These are phyloP conservation scores for Iphiclides podalirius DNA, from an alignment of 2,888 invertebrate species.

Conservation along the genomic window DNA sequence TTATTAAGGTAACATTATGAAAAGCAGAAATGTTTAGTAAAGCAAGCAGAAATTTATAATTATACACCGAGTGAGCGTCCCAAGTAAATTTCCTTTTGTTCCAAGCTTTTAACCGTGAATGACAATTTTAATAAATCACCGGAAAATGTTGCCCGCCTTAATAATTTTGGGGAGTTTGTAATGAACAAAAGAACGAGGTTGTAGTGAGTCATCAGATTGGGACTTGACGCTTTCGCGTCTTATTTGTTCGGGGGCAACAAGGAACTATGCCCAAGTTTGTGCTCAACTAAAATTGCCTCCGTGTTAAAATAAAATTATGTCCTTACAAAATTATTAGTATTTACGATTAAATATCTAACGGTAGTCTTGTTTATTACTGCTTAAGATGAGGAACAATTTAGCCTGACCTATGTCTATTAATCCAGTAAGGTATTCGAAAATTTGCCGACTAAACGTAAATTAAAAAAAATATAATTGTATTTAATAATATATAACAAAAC, in stretches of 20 bases:
- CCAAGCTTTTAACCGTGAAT: conserved; percentile 22
- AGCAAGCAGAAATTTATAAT: conserved; percentile 26
- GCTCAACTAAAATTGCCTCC: conserved; percentile 11
- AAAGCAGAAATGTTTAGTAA: conserved; percentile 21
- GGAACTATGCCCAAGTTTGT: conserved; percentile 33
- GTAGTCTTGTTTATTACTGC: no score
- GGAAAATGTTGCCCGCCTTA: conserved; percentile 26
- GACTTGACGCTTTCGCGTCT: conserved; percentile 34
- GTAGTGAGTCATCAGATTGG: conserved; percentile 37
- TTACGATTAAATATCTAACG: no score
- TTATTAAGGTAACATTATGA: conserved; percentile 18
- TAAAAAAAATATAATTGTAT: no score
- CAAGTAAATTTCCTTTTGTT: conserved; percentile 23
- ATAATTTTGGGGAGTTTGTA: conserved; percentile 30
- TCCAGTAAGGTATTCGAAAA: no score
- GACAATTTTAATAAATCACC: conserved; percentile 27
- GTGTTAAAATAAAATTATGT: no score
- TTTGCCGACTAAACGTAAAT: no score
- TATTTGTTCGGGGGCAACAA: conserved; percentile 29
- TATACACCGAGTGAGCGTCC: conserved; percentile 18
- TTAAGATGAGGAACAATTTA: no score
- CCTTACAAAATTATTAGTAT: no score
- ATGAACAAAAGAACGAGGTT: conserved; percentile 33
- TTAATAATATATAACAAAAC: no score
- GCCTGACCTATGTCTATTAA: no score